Conservation (phyloP, 1,140 invertebrate species). For the Drosophila lacteicornis region DNA sequence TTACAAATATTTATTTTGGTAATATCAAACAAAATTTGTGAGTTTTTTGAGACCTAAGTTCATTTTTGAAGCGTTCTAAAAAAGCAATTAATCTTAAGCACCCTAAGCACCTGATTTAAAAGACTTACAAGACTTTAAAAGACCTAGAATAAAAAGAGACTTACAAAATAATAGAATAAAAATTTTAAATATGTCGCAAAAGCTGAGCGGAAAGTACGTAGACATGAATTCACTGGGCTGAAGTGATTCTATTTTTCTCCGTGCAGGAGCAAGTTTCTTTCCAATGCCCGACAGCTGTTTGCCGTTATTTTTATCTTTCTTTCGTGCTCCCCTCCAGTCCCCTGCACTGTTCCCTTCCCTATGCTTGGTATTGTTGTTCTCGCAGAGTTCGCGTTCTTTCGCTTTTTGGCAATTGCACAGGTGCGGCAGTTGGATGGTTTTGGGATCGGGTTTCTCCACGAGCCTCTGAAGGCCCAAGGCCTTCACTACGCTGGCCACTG, state of each 20-base stretch:
- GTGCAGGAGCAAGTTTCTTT: conserved; percentile 57
- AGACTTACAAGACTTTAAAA: too few species aligned
- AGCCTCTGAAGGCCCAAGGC: conserved; percentile 44
- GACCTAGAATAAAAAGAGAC: too few species aligned
- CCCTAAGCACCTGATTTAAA: too few species aligned
- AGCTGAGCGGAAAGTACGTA: too few species aligned
- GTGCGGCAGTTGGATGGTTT: conserved; percentile 58
- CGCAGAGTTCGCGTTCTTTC: conserved; percentile 22
- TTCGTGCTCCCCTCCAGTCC: conserved; percentile 1
- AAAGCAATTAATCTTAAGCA: too few species aligned
- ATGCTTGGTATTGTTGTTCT: conserved; percentile 19
- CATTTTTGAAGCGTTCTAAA: too few species aligned
- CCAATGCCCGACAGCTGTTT: conserved; percentile 53
- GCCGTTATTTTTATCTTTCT: conserved; percentile 23
- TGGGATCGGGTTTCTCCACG: conserved; percentile 54
- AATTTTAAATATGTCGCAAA: background rate
- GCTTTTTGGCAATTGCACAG: conserved; percentile 60
- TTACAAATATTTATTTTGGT: too few species aligned
- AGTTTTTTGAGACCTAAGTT: too few species aligned
- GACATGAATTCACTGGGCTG: background rate
- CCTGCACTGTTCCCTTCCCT: background rate
- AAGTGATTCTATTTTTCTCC: background rate
- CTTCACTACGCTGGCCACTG: conserved; percentile 2
- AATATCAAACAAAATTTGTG: too few species aligned
- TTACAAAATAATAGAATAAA: too few species aligned